These are phyloP conservation scores for Leptinotarsa tumamoca DNA, from an alignment of 2,888 invertebrate species.

Conservation along the genomic window DNA sequence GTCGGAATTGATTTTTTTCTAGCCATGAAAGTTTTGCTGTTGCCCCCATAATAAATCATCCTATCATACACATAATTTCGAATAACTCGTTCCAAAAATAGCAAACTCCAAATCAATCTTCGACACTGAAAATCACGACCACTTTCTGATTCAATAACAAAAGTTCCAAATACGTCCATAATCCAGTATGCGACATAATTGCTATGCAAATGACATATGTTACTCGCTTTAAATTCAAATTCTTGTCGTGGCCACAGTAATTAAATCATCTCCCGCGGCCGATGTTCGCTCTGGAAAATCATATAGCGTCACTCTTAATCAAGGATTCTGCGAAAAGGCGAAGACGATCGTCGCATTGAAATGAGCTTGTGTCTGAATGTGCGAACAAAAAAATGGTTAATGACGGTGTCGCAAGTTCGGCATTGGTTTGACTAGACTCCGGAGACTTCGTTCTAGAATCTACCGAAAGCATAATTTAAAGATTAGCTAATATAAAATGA, in stretches of 20 bases:
- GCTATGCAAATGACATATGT: slow-evolving; percentile 16
- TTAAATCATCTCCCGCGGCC: slow-evolving; percentile 24
- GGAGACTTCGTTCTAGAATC: not conserved
- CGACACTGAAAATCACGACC: not conserved
- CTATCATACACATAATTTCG: too few relatives aligned
- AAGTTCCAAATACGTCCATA: not conserved
- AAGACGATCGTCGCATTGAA: slow-evolving; percentile 25
- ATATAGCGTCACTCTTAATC: slow-evolving; percentile 37
- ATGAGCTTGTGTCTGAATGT: slow-evolving; percentile 23
- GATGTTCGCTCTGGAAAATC: slow-evolving; percentile 30
- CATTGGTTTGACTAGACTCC: not conserved
- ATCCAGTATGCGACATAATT: not conserved
- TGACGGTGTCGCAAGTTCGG: not conserved
- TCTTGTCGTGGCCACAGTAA: slow-evolving; percentile 13
- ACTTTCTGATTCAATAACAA: not conserved
- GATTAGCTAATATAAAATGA: not conserved
- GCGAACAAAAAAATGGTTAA: not conserved
- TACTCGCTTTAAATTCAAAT: slow-evolving; percentile 3
- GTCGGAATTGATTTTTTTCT: too few relatives aligned
- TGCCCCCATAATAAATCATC: too few relatives aligned
- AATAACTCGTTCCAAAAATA: too few relatives aligned
- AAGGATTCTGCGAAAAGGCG: slow-evolving; percentile 28
- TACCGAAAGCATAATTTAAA: not conserved
- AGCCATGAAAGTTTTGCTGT: too few relatives aligned
- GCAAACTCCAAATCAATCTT: not conserved